Percentiles rank a stretch among this genome's conserved stretches.
phyloP scores from a whole-genome alignment of 2,888 invertebrate species.

The Pterobdella sp. region DNA sequence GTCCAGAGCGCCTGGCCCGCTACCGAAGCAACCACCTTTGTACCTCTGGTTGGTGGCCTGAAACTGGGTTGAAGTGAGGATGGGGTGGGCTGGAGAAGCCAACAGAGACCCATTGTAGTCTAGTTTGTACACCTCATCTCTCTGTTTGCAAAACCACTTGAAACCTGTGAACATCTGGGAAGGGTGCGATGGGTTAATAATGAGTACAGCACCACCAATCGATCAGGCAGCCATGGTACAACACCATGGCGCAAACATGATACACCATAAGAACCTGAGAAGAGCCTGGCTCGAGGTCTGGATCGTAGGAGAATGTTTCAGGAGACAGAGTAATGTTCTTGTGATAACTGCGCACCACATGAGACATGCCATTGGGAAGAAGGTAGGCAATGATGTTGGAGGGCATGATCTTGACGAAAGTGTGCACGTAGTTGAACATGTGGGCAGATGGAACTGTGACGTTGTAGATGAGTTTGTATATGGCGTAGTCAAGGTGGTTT shows the following conservation, averaged over 20 bases:
- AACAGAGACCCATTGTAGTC: slow-evolving; percentile 10
- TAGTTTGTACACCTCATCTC: slow-evolving; percentile 28
- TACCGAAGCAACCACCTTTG: slow-evolving; percentile 40
- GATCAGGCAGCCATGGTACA: not conserved
- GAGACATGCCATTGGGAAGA: slow-evolving; percentile 43
- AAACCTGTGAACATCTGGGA: slow-evolving; percentile 32
- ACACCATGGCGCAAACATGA: not conserved
- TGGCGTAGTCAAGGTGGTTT: slow-evolving; percentile 43
- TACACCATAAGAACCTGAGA: not conserved
- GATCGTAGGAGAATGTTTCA: slow-evolving; percentile 46
- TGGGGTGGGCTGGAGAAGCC: not conserved
- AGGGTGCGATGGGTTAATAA: not conserved
- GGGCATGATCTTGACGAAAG: slow-evolving; percentile 43
- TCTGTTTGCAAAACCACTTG: slow-evolving; percentile 34
- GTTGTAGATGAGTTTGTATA: slow-evolving; percentile 46
- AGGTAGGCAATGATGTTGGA: slow-evolving; percentile 46
- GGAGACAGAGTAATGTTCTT: slow-evolving; percentile 44
- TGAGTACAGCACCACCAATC: not conserved
- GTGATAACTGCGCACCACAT: slow-evolving; percentile 41
- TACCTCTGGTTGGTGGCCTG: not conserved
- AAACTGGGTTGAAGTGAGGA: slow-evolving; percentile 13
- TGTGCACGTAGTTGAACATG: slow-evolving; percentile 37
- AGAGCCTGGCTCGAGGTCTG: slow-evolving; percentile 42
- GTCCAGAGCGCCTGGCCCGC: slow-evolving; percentile 36
- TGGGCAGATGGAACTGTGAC: slow-evolving; percentile 42